A percentile compares a stretch with the other conserved stretches of the same genome.
Conservation (phyloP, 92 coral and sea anemone genomes). For the Heteractis magnifica region DNA sequence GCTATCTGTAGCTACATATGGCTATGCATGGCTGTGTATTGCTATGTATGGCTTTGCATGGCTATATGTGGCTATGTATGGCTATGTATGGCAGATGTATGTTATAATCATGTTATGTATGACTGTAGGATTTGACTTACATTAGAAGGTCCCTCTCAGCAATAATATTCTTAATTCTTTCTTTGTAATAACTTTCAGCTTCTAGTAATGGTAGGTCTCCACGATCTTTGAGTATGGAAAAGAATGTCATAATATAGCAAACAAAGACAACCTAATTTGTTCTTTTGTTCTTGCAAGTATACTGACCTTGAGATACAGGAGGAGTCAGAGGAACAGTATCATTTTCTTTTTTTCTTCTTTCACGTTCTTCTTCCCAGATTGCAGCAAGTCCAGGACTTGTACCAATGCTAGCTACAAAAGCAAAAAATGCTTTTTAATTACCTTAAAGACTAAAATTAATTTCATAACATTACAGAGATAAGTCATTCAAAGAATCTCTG, state of each 20-base stretch:
- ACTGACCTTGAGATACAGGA: conserved; percentile 74
- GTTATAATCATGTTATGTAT: too few species aligned
- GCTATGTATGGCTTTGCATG: too few species aligned
- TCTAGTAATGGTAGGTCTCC: conserved; percentile 63
- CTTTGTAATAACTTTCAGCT: conserved; percentile 68
- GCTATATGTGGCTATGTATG: neutral
- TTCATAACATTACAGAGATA: too few species aligned
- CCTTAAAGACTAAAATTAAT: too few species aligned
- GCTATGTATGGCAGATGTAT: too few species aligned
- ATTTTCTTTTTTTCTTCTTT: conserved; percentile 70
- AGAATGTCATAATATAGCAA: neutral
- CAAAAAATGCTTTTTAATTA: neutral
- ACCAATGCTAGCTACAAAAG: conserved; percentile 69
- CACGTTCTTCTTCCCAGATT: conserved; percentile 95
- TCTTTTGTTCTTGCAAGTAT: neutral
- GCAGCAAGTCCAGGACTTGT: conserved; percentile 90
- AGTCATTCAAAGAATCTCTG: too few species aligned
- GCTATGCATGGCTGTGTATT: too few species aligned
- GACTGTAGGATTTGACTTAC: conserved; percentile 52
- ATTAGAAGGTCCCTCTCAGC: conserved; percentile 68
- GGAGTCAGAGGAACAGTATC: conserved; percentile 64
- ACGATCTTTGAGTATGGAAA: conserved; percentile 53
- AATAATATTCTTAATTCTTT: conserved; percentile 67
- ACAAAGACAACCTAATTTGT: neutral
- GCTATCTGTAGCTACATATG: neutral